These are phyloP conservation scores for Euzetes globulus DNA, from an alignment of 2,888 invertebrate species.

Conservation along the genomic window DNA sequence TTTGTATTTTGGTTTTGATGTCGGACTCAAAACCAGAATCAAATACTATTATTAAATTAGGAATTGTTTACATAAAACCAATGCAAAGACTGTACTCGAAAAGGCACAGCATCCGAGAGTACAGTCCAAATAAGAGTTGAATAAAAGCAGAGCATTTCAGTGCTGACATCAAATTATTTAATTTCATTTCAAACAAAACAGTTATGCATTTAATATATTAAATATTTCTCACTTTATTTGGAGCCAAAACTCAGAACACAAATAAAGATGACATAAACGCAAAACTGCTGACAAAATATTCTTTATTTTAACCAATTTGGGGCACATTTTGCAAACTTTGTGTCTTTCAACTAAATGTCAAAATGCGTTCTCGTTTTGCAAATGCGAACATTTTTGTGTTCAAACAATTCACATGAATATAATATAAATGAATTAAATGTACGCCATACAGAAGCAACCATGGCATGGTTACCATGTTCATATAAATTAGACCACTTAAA, in stretches of 20 bases:
- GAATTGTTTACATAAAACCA: not conserved
- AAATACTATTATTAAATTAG: not conserved
- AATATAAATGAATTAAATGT: no score
- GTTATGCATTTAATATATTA: not conserved
- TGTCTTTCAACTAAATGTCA: no score
- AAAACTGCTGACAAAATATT: not conserved
- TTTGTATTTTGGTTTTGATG: not conserved
- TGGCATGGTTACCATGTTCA: no score
- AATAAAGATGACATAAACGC: not conserved
- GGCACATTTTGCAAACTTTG: no score
- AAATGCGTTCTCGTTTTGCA: no score
- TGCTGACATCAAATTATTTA: not conserved
- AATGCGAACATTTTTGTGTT: no score
- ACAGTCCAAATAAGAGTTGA: not conserved
- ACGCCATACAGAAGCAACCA: no score
- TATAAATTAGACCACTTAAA: no score
- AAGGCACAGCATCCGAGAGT: not conserved
- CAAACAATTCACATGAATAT: no score
- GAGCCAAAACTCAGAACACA: no score
- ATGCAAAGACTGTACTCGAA: not conserved
- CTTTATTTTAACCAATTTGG: no score
- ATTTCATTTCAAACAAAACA: not conserved
- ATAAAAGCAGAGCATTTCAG: not conserved
- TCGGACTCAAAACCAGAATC: not conserved
- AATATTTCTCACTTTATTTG: not conserved